Percentiles rank a stretch among this genome's conserved stretches.
Conservation (phyloP, 2,888 invertebrate species). For the Ormia ochracea region DNA sequence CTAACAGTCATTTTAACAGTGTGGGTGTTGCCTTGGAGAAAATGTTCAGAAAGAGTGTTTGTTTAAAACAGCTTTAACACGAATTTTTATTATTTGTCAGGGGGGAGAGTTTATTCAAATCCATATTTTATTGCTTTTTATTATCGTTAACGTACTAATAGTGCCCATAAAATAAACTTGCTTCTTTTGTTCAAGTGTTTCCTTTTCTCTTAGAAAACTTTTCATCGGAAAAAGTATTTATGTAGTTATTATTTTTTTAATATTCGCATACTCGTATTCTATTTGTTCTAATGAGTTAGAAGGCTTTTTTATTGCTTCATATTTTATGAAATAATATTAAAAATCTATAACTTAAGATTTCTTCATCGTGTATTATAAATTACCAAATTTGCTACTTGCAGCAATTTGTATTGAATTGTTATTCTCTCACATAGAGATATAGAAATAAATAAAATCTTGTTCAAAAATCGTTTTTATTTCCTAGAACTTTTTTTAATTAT, state of each 20-base stretch:
- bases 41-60: not conserved
- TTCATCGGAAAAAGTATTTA: not conserved
- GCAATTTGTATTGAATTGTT: no score
- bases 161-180: not conserved
- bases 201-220: not conserved
- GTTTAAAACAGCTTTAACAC: not conserved
- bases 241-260: not conserved
- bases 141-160: constrained; percentile 11
- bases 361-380: no score
- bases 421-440: no score
- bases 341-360: no score
- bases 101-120: constrained; percentile 15
- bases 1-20: not conserved
- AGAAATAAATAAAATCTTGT: no score
- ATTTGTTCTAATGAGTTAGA: no score
- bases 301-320: no score
- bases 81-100: not conserved
- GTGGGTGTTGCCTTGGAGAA: not conserved
- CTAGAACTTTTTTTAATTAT: no score
- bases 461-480: no score
- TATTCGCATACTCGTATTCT: no score
- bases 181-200: not conserved
- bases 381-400: no score
- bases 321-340: no score
- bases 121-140: constrained; percentile 26